These are phyloP conservation scores for Atrichornis clamosus DNA, from an alignment of 2,113 vertebrate species.

Conservation along the genomic window DNA sequence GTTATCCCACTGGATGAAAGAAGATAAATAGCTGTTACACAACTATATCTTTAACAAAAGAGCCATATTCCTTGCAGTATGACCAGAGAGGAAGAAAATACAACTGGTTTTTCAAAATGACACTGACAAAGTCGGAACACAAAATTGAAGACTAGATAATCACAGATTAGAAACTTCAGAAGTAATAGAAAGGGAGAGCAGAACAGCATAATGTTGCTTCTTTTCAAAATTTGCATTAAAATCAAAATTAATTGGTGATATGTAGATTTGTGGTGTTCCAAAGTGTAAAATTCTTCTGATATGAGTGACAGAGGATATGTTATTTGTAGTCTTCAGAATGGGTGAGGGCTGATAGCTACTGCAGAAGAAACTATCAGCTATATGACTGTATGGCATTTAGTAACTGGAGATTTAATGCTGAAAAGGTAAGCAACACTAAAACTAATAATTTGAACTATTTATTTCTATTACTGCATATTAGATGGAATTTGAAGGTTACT, in stretches of 20 bases:
- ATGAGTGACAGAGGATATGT: accelerated
- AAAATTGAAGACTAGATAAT: neutral
- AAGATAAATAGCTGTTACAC: neutral
- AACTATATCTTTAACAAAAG: neutral
- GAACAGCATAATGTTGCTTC: neutral
- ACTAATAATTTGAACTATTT: neutral
- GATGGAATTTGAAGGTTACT: neutral
- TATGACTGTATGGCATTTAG: neutral
- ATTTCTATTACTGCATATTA: neutral
- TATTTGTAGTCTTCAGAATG: neutral
- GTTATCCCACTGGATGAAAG: neutral
- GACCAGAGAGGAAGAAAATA: neutral
- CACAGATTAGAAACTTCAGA: neutral
- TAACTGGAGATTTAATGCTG: neutral
- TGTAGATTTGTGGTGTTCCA: neutral
- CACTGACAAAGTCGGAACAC: neutral
- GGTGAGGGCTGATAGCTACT: neutral
- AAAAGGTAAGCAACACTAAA: neutral
- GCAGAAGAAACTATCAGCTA: neutral
- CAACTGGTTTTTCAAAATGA: neutral
- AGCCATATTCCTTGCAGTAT: neutral
- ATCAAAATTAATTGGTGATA: neutral
- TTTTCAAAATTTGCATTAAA: neutral
- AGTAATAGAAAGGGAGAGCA: neutral
- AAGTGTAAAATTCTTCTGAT: neutral